phyloP scores from a whole-genome alignment of 1,140 invertebrate species.

The Homalodisca vitripennis region DNA sequence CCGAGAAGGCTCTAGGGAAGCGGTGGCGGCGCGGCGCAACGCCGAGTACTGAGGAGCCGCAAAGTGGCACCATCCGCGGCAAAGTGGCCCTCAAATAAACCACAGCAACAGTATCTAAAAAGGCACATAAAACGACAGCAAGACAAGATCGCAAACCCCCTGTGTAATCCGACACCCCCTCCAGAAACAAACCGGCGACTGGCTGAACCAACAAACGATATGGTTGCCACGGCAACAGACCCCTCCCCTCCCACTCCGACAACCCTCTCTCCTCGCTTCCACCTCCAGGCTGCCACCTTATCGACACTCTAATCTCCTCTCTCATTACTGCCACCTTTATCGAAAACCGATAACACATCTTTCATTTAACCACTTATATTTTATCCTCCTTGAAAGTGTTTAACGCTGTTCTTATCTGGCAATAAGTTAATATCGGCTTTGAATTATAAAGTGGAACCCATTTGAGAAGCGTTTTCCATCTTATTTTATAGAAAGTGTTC shows the following conservation, averaged over 20 bases:
- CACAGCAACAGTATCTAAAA: slow-evolving; percentile 31
- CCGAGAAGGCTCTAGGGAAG: neutral
- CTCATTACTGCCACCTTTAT: slow-evolving; percentile 19
- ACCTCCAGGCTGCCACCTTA: neutral
- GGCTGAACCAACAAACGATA: slow-evolving; percentile 40
- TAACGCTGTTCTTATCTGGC: slow-evolving; percentile 6
- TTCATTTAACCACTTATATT: slow-evolving; percentile 17
- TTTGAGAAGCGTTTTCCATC: no score
- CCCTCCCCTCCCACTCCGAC: slow-evolving; percentile 18
- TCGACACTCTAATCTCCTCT: slow-evolving; percentile 7
- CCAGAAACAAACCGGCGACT: neutral
- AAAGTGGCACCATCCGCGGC: slow-evolving; percentile 19
- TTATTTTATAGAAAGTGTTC: no score
- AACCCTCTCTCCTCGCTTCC: neutral
- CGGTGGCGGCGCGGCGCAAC: neutral
- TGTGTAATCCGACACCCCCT: slow-evolving; percentile 26
- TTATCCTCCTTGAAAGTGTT: neutral
- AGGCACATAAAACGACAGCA: slow-evolving; percentile 29
- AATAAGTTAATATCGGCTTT: neutral
- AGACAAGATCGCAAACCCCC: slow-evolving; percentile 31
- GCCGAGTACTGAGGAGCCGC: neutral
- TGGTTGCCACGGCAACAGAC: slow-evolving; percentile 36
- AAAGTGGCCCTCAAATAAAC: slow-evolving; percentile 20
- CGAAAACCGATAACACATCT: slow-evolving; percentile 23
- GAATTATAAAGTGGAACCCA: no score